Evolutionary conservation across 2,797 vertebrate species (phyloP).

Genomic region (Gadopsis marmoratus): DNA sequence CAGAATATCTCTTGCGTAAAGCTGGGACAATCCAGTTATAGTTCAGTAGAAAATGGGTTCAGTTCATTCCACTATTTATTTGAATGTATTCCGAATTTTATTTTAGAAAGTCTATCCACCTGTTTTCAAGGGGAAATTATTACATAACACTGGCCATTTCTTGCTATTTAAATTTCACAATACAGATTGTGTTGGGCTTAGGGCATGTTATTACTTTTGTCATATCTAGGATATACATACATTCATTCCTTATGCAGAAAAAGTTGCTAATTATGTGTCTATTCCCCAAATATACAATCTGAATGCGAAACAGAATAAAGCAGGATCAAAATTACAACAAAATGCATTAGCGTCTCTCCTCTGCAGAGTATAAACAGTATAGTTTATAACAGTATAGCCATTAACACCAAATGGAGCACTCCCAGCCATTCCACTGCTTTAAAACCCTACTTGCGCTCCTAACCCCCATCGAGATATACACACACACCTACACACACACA

Average conservation of each 20-base stretch:
- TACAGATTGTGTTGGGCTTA: neutral
- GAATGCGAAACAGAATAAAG: neutral
- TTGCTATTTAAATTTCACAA: neutral
- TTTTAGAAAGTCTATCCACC: neutral
- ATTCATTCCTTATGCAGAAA: neutral
- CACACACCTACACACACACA: conserved; percentile 20
- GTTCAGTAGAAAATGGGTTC: conserved; percentile 3
- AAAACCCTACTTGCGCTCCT: conserved; percentile 53
- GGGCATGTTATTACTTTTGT: neutral
- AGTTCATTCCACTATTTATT: conserved; percentile 6
- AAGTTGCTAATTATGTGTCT: neutral
- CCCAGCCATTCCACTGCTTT: conserved; percentile 51
- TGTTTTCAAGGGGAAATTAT: neutral
- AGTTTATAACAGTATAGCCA: conserved; percentile 31
- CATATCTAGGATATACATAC: neutral
- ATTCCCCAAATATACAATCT: neutral
- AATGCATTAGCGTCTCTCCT: conserved; percentile 22
- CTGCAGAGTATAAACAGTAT: conserved; percentile 15
- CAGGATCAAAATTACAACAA: neutral
- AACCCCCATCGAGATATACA: conserved; percentile 32
- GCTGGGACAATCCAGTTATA: conserved; percentile 16
- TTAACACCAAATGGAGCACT: conserved; percentile 53
- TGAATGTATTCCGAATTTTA: conserved; percentile 5
- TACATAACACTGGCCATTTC: too few relatives aligned
- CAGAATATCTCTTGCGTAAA: conserved; percentile 25